Evolutionary conservation across 2,113 vertebrate species (phyloP).

Genomic region (Neodontobutis hainanensis): DNA sequence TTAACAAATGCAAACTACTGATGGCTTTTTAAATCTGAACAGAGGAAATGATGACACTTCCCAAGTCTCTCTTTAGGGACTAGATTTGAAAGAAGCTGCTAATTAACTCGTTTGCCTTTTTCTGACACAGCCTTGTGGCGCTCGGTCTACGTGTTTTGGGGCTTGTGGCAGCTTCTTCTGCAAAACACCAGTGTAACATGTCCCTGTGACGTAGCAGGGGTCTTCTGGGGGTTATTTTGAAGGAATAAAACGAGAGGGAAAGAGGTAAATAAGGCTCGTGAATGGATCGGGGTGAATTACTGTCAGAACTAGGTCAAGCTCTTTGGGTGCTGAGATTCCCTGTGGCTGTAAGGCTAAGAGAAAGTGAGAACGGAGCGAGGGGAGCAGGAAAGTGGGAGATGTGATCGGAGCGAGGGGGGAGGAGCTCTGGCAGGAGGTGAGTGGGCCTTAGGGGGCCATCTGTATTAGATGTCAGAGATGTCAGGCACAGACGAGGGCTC

Average conservation of each 20-base stretch:
- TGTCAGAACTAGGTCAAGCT: slow-evolving; percentile 75
- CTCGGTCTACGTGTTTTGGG: slow-evolving; percentile 22
- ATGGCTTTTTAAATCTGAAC: slow-evolving; percentile 16
- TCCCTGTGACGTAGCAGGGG: slow-evolving; percentile 36
- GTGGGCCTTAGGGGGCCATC: slow-evolving; percentile 29
- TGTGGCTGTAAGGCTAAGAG: slow-evolving; percentile 54
- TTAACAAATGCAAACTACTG: slow-evolving; percentile 7
- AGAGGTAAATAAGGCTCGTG: slow-evolving; percentile 41
- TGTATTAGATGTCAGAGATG: slow-evolving; percentile 45
- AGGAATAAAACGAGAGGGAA: slow-evolving; percentile 22
- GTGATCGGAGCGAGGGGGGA: slow-evolving; percentile 20
- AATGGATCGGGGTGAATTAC: slow-evolving; percentile 71
- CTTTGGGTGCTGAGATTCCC: slow-evolving; percentile 68
- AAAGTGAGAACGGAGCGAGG: slow-evolving; percentile 3
- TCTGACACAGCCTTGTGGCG: slow-evolving; percentile 21
- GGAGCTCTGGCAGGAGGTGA: slow-evolving; percentile 34
- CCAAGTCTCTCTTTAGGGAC: slow-evolving; percentile 47
- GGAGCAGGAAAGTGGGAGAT: slow-evolving; percentile 15
- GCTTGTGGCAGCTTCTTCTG: slow-evolving; percentile 22
- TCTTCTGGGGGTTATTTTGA: slow-evolving; percentile 45
- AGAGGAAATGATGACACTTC: slow-evolving; percentile 10
- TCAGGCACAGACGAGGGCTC: slow-evolving; percentile 29
- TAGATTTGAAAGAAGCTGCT: slow-evolving; percentile 42
- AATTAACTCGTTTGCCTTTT: slow-evolving; percentile 57
- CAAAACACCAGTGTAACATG: slow-evolving; percentile 31